phyloP scores from a whole-genome alignment of 2,113 vertebrate genomes.

The Rhinoptilus africanus region DNA sequence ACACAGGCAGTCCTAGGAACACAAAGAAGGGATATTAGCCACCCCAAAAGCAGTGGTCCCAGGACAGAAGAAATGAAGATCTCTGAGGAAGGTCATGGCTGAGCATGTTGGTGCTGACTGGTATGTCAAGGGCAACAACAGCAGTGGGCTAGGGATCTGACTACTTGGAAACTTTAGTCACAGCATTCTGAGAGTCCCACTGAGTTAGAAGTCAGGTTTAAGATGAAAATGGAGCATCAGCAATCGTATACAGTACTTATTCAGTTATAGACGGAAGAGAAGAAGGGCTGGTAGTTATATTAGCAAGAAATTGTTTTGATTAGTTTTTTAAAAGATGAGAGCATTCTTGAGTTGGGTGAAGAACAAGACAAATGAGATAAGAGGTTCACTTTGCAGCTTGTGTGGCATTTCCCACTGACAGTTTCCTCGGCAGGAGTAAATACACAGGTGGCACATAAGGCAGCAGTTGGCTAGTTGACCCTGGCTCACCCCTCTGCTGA shows the following conservation, averaged over 20 bases:
- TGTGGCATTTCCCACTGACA: not conserved
- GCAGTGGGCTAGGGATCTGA: not conserved
- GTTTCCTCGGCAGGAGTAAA: not conserved
- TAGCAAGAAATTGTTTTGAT: not conserved
- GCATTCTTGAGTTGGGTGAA: not conserved
- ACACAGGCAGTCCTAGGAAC: not conserved
- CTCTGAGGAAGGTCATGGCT: not conserved
- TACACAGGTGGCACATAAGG: accelerated
- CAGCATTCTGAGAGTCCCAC: not conserved
- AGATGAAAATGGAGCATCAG: not conserved
- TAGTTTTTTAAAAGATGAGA: not conserved
- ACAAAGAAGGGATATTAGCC: not conserved
- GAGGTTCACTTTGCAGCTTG: not conserved
- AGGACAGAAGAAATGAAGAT: not conserved
- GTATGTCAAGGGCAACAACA: not conserved
- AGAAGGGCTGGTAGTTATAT: not conserved
- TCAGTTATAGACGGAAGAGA: not conserved
- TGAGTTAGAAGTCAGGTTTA: not conserved
- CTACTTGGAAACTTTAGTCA: not conserved
- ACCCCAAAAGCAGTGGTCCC: not conserved
- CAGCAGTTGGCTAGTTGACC: not conserved
- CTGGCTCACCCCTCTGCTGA: not conserved
- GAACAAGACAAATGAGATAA: not conserved
- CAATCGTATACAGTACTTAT: not conserved
- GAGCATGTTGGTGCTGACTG: not conserved